These are phyloP conservation scores for Mirza zaza DNA, from an alignment of 2,113 vertebrate genomes.

Conservation along the genomic window DNA sequence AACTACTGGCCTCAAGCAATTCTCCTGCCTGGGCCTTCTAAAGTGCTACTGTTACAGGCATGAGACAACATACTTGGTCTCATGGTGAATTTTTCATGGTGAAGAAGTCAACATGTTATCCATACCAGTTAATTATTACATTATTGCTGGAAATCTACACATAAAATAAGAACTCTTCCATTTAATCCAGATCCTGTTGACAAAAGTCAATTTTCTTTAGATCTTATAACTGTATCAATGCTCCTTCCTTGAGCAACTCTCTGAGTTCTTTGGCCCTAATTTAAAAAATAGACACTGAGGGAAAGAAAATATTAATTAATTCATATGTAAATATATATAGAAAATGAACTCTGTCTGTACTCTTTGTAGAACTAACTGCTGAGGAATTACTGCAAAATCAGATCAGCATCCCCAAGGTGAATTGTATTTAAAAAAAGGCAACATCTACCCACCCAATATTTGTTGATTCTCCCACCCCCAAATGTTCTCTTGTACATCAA, in stretches of 20 bases:
- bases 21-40: too few relatives aligned
- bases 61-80: too few relatives aligned
- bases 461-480: neutral
- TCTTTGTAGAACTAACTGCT: neutral
- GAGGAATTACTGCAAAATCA: neutral
- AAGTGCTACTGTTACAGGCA: too few relatives aligned
- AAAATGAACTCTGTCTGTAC: neutral
- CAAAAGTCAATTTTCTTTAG: neutral
- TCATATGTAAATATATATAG: neutral
- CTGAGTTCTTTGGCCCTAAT: neutral
- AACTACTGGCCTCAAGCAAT: too few relatives aligned
- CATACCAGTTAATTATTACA: neutral
- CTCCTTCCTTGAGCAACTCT: neutral
- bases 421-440: neutral
- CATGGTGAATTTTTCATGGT: constrained; percentile 20
- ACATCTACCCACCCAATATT: neutral
- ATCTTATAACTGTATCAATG: neutral
- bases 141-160: neutral
- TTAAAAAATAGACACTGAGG: neutral
- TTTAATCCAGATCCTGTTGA: neutral
- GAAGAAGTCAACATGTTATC: neutral
- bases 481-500: neutral
- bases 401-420: neutral
- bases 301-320: neutral
- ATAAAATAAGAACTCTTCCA: constrained; percentile 1